phyloP scores from a whole-genome alignment of 2,797 vertebrate species.

The Cossypha caffra region DNA sequence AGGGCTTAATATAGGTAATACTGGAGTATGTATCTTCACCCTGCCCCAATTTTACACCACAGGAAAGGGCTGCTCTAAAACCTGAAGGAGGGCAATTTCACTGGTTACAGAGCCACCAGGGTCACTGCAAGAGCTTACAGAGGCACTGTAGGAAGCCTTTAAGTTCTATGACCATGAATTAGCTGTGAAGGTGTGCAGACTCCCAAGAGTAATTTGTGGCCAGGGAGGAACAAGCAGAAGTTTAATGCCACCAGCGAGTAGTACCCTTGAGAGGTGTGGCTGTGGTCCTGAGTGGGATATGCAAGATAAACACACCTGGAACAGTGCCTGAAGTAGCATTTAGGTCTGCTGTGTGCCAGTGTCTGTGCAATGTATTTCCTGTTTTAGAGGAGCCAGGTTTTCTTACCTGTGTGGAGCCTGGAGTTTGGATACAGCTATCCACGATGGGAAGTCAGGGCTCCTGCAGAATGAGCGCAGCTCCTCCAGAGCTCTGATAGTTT shows the following conservation, averaged over 20 bases:
- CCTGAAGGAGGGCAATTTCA: not conserved
- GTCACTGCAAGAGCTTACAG: not conserved
- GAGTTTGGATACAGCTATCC: slow-evolving; percentile 81
- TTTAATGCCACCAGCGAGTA: not conserved
- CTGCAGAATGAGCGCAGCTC: slow-evolving; percentile 79
- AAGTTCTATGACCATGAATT: not conserved
- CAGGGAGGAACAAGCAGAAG: not conserved
- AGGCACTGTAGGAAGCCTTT: not conserved
- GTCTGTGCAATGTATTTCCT: not conserved
- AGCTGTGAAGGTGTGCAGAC: not conserved
- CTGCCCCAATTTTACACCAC: not conserved
- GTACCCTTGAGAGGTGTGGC: not conserved
- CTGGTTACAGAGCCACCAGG: not conserved
- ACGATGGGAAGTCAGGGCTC: slow-evolving; percentile 77
- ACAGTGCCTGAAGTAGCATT: not conserved
- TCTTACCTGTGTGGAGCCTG: slow-evolving; percentile 78
- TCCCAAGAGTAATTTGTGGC: not conserved
- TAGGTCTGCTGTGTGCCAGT: not conserved
- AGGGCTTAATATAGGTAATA: not conserved
- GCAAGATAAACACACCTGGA: not conserved
- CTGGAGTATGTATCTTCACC: not conserved
- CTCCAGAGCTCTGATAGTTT: slow-evolving; percentile 79
- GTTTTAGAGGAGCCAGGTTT: not conserved
- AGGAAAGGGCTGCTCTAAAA: not conserved
- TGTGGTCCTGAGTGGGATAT: not conserved